phyloP scores from a whole-genome alignment of 2,888 invertebrate species.

The Oligia latruncula region DNA sequence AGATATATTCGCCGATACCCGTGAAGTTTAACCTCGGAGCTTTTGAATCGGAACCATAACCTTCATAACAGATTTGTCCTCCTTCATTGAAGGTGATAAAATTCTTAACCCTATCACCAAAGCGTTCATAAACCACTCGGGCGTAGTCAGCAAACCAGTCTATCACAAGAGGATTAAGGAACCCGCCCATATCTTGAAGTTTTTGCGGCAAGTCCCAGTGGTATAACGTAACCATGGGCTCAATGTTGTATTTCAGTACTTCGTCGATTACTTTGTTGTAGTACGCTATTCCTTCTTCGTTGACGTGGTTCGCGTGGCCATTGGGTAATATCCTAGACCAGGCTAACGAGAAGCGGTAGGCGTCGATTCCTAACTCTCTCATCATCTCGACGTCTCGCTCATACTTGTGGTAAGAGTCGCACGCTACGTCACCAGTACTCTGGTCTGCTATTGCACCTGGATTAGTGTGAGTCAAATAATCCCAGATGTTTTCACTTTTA shows the following conservation, averaged over 20 bases:
- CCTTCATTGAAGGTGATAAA: slow-evolving; percentile 91
- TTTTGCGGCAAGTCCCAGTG: slow-evolving; percentile 89
- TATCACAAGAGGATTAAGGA: slow-evolving; percentile 79
- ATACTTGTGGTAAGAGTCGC: slow-evolving; percentile 91
- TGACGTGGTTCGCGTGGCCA: slow-evolving; percentile 87
- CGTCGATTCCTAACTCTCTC: slow-evolving; percentile 82
- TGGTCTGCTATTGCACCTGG: slow-evolving; percentile 69
- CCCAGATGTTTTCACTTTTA: slow-evolving; percentile 78
- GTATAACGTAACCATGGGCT: slow-evolving; percentile 90
- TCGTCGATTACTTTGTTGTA: slow-evolving; percentile 91
- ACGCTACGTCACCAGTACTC: slow-evolving; percentile 89
- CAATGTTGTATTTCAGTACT: slow-evolving; percentile 90
- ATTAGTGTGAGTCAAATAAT: slow-evolving; percentile 72
- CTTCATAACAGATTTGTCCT: slow-evolving; percentile 75
- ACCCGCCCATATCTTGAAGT: slow-evolving; percentile 89
- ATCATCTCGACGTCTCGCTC: slow-evolving; percentile 87
- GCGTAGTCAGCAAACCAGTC: slow-evolving; percentile 87
- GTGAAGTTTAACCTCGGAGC: slow-evolving; percentile 79
- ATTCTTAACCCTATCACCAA: slow-evolving; percentile 86
- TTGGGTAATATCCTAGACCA: slow-evolving; percentile 91
- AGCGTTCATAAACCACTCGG: slow-evolving; percentile 78
- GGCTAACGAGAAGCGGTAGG: slow-evolving; percentile 89
- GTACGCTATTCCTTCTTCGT: slow-evolving; percentile 90
- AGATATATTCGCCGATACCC: slow-evolving; percentile 87
- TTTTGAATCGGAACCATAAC: slow-evolving; percentile 80